A percentile compares a stretch with the other conserved stretches of the same genome.
phyloP scores from a whole-genome alignment of 2,113 vertebrate species.

The Anas platyrhynchos region DNA sequence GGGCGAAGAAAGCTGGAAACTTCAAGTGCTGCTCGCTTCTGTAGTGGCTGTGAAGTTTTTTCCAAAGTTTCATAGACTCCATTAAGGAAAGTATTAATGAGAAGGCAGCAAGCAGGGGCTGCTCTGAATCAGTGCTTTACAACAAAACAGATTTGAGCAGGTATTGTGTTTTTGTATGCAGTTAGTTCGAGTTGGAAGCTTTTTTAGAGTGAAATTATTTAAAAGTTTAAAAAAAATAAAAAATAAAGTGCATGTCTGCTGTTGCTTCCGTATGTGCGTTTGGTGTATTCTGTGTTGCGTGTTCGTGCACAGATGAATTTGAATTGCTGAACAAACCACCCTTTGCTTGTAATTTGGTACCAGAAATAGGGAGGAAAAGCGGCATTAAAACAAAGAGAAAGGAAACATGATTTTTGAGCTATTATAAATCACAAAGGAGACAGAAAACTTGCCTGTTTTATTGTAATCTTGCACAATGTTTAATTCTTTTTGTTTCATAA shows the following conservation, averaged over 20 bases:
- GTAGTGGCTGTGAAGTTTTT: neutral
- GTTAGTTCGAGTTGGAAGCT: fast-evolving
- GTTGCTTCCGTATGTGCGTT: neutral
- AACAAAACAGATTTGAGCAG: neutral
- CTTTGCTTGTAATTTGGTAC: neutral
- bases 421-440: neutral
- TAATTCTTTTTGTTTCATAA: neutral
- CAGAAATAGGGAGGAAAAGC: neutral
- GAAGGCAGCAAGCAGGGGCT: neutral
- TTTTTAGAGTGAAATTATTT: neutral
- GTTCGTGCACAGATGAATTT: neutral
- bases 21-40: neutral
- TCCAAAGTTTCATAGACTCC: neutral
- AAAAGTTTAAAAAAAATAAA: neutral
- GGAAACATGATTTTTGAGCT: neutral
- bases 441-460: neutral
- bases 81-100: slow-evolving; percentile 13
- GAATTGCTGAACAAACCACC: neutral
- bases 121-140: neutral
- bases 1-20: neutral
- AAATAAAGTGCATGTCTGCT: neutral
- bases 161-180: neutral
- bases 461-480: neutral
- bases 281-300: neutral
- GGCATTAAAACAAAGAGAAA: neutral